Base-by-base conservation (phyloP, 2,888 invertebrate genomes). In the Agonopterix subpropinquella region DNA sequence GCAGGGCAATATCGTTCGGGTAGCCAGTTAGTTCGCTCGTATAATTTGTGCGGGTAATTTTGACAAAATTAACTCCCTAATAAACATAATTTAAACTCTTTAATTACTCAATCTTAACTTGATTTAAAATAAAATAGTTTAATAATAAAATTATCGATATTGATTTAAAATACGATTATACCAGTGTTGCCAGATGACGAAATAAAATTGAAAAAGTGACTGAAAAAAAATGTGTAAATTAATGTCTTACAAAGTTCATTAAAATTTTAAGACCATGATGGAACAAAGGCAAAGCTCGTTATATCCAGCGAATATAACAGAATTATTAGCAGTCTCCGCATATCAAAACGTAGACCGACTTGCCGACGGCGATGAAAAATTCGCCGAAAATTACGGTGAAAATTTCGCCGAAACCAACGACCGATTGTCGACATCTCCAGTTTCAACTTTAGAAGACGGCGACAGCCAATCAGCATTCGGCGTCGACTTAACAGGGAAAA, bases 401-500 rank as follows among this genome's bases (percentile, higher is more conserved):
- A 67, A 55, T 11, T 63, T 70, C 11, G 65, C 57, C 47, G 81
- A 78, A 43, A 69, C 65, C 44, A 64, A 57, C 5, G 78, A 82
- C 47, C 57, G 73, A 2, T 28, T 28, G 28, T 77, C 79, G 0
- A 76, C 80, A 0, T 83, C 87, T 0, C 86, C 86, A 0, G 75
- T 70, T 0, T 86, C 88, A 0, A 79, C 81, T 0, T 50, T 82
- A 5, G 87, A 86, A 7, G 87, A 87, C 35, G 80, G 75, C 0
- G 83, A 85, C 50, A 75, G 77, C 37, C 76, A 85, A 42, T 83
- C 81, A 7, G 71, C 79, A 0, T 83, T 77, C 50, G 88, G 87
- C 1, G 88, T 87, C 1, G 88, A 88, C 52, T 65, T 88, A 59
- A 82, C 82, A 0, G 87, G 85, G 0, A 88, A 87, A 60, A 85